Evolutionary conservation across 1,140 invertebrate species (phyloP), one percentile per base, ranked within the genome.

Genomic region (Zaprionus nigranus): DNA sequence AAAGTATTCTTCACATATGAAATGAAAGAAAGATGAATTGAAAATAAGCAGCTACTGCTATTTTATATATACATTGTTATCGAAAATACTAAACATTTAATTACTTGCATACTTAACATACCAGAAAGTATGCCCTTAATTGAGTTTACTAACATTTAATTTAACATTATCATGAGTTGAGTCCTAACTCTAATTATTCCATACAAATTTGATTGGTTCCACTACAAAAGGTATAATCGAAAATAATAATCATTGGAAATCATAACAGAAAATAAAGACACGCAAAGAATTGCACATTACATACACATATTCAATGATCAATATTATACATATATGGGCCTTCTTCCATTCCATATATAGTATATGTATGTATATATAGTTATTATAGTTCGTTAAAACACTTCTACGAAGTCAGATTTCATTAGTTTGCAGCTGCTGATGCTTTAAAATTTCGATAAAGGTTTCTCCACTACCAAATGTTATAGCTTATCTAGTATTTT

Each of bases 351-450:
- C 24, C 46, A 22, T 57, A 59, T 71, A 30, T 22, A 12, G 30
- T 64, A n/a, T n/a, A n/a, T n/a, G n/a, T 72, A 36, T 58, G 26
- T 66, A 36, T 73, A 24, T 56, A 13, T 49, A 90, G 60, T 69
- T 51, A 20, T 20, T 22, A 73, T 90, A 90, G 90, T 90, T 90
- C 81, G 85, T 90, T 90, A 90, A 90, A 90, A 90, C 85, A 90
- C 85, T 90, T 90, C 85, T 90, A 85, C 85, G 85, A 90, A 90
- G 85, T 85, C 86, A 80, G 85, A 90, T 90, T 85, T 81, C 79
- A 85, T 90, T 90, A 46, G 30, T 57, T 54, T 72, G 53, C 51
- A 72, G 81, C 75, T 84, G 78, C 74, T 66, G 40, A 40, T 71
- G 75, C 61, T 77, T 70, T 54, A 51, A 36, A 61, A 56, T 59